phyloP scores from a whole-genome alignment of 2,797 vertebrate species.

The Heterohyrax brucei region DNA sequence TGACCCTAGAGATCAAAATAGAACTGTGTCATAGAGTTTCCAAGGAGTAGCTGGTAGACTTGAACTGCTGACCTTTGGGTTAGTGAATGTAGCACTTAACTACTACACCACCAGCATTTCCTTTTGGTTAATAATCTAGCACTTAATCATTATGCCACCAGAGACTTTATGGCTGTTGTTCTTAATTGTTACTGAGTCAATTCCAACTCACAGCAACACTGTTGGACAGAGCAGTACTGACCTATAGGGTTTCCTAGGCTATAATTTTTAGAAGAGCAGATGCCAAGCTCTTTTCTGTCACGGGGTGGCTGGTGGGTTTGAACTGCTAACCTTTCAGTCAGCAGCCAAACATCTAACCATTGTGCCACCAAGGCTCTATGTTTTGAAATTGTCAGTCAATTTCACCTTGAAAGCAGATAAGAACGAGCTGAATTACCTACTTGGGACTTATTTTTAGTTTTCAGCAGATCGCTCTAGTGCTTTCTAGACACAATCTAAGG shows the following conservation, averaged over 20 bases:
- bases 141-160: background rate
- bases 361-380: background rate
- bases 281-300: background rate
- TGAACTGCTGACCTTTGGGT: too few species aligned
- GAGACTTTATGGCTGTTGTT: background rate
- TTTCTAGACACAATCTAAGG: background rate
- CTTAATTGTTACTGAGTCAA: background rate
- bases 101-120: too few species aligned
- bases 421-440: background rate
- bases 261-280: background rate
- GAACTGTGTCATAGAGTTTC: too few species aligned
- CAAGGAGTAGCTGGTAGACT: too few species aligned
- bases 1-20: too few species aligned
- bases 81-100: too few species aligned
- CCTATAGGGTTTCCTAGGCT: background rate
- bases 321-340: too few species aligned
- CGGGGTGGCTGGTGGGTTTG: background rate
- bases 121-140: background rate
- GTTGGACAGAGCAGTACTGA: background rate
- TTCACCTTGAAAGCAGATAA: conserved; percentile 53
- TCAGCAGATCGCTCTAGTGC: background rate
- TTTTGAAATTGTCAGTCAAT: background rate
- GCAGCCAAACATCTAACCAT: too few species aligned
- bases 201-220: background rate
- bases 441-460: conserved; percentile 15